phyloP scores from a whole-genome alignment of 2,888 invertebrate genomes.

The Rotaria magnacalcarata region DNA sequence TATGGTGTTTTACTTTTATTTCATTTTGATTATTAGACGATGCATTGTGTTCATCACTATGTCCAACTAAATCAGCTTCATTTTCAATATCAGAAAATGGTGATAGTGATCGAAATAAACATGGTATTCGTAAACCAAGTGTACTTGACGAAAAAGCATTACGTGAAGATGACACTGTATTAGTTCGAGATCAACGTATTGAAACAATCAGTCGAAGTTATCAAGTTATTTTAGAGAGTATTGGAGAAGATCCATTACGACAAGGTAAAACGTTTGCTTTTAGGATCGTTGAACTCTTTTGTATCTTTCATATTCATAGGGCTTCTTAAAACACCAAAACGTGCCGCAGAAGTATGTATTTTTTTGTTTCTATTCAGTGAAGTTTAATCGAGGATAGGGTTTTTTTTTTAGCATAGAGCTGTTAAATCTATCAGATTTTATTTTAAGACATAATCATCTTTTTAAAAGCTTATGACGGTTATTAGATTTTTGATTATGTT shows the following conservation, averaged over 20 bases:
- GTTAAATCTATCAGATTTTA: no score
- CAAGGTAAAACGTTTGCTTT: conserved; percentile 65
- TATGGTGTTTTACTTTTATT: not conserved
- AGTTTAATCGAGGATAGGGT: no score
- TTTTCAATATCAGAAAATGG: not conserved
- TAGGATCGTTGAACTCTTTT: no score
- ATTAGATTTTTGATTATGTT: no score
- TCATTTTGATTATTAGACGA: not conserved
- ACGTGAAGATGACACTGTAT: not conserved
- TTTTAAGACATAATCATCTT: no score
- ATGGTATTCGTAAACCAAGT: not conserved
- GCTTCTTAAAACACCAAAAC: conserved; percentile 87
- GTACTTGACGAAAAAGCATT: conserved; percentile 27
- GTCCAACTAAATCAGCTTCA: not conserved
- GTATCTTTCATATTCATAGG: not conserved
- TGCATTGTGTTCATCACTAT: not conserved
- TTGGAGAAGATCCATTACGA: conserved; percentile 85
- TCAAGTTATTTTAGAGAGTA: conserved; percentile 72
- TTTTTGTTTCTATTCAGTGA: conserved; percentile 60
- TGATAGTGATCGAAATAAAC: not conserved
- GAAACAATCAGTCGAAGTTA: conserved; percentile 61
- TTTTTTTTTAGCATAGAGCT: no score
- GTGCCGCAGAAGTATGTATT: conserved; percentile 88
- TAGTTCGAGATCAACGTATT: conserved; percentile 6
- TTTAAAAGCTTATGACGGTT: no score